Base-by-base conservation (phyloP, 2,113 vertebrate species). In the Phrynocephalus versicolor region DNA sequence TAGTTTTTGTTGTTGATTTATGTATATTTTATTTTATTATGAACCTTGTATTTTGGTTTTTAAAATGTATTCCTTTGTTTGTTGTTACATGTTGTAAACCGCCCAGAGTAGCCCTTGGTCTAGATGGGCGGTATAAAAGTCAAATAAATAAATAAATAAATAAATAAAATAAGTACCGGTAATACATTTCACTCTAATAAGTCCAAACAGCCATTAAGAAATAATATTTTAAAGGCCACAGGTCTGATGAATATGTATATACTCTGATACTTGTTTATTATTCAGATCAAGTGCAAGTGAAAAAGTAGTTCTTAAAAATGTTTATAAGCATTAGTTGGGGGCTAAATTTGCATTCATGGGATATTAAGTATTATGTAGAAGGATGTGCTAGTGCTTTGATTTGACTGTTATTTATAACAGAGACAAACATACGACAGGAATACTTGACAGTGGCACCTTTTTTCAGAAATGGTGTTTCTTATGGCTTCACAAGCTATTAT, bases 401-500 rank as follows among this genome's bases (percentile, higher is more conserved):
- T 35, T 39, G 4, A 23, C 21, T 73, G 37, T 85, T 73, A 69
- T n/a, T 25, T 3, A 30, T 75, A 9, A 57, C 57, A 67, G 71
- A 86, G 69, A 33, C 35, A 81, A 73, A 60, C n/a, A 72, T 30
- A 57, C 33, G 64, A 75, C 21, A 70, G 30, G 30, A 39, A 15
- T 39, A 37, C 37, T 72, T 85, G 60, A 64, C 39, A 58, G 10
- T 72, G n/a, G 77, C 57, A 51, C 55, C n/a, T 12, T 72, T 79
- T 78, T 73, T 84, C 30, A 67, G 64, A 41, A 14, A 23, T 71
- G 60, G 30, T 65, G 75, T 57, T 73, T 30, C 1, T 0, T 16
- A 82, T 6, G 37, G 25, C 55, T 87, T 76, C n/a, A 73, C 85
- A 41, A 39, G 86, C 80, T 78, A 76, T 88, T 85, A 73, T 88